Conservation (phyloP, 2,888 invertebrate genomes). For the Drosophila affinis region DNA sequence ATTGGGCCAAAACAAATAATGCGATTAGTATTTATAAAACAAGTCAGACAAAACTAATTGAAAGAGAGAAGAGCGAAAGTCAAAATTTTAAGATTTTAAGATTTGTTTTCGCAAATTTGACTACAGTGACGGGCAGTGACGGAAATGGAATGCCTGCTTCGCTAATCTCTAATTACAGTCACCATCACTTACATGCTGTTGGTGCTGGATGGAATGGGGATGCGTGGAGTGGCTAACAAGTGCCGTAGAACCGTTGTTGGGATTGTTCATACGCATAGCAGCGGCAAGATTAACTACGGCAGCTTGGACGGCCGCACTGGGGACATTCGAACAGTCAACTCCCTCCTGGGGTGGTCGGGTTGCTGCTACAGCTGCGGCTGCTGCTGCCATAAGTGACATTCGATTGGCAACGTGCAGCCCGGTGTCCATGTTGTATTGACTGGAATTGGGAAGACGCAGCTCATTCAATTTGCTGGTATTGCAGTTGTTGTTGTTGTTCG, state of each 20-base stretch:
- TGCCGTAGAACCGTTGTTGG: conserved; percentile 44
- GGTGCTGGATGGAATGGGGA: conserved; percentile 42
- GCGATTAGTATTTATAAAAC: not conserved
- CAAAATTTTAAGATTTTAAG: not conserved
- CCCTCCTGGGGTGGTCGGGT: conserved; percentile 56
- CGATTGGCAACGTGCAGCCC: conserved; percentile 85
- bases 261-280: conserved; percentile 88
- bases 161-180: not conserved
- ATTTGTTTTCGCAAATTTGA: not conserved
- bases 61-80: too few species aligned
- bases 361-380: conserved; percentile 79
- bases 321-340: conserved; percentile 78
- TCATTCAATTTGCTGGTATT: conserved; percentile 86
- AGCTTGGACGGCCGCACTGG: conserved; percentile 87
- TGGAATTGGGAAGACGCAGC: conserved; percentile 85
- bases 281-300: conserved; percentile 91
- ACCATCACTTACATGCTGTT: conserved; percentile 58
- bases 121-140: not conserved
- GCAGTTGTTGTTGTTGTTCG: conserved; percentile 85
- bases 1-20: not conserved
- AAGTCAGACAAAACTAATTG: not conserved
- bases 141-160: not conserved
- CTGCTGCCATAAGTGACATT: conserved; percentile 89
- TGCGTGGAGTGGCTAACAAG: conserved; percentile 44
- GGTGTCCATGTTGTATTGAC: conserved; percentile 87